phyloP scores from a whole-genome alignment of 2,888 invertebrate species.

The Pyrochroa serraticornis region DNA sequence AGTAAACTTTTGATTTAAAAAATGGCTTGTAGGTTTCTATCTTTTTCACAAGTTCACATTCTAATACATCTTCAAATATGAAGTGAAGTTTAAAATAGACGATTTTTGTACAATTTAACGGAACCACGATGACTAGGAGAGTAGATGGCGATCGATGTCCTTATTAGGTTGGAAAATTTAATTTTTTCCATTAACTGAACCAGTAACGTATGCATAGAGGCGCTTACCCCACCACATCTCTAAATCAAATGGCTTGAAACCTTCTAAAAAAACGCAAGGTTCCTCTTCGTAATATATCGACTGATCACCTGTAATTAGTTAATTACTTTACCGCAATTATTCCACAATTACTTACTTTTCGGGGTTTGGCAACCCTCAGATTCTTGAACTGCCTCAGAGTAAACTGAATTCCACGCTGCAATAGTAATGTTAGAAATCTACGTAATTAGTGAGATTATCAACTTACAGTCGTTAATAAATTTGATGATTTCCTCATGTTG shows the following conservation, averaged over 20 bases:
- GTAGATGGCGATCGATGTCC: slow-evolving; percentile 2
- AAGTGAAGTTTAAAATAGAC: too few relatives aligned
- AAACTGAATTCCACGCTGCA: slow-evolving; percentile 69
- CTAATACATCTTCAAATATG: too few relatives aligned
- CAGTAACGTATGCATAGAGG: slow-evolving; percentile 83
- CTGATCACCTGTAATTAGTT: slow-evolving; percentile 53
- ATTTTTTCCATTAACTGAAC: slow-evolving; percentile 61
- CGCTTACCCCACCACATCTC: slow-evolving; percentile 92
- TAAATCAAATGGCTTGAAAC: slow-evolving; percentile 89
- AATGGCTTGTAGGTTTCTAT: too few relatives aligned
- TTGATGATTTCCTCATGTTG: slow-evolving; percentile 88
- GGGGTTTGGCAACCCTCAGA: slow-evolving; percentile 64
- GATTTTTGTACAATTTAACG: slow-evolving; percentile 1
- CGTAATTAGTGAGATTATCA: neutral
- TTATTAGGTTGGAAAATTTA: slow-evolving; percentile 41
- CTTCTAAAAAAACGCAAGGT: slow-evolving; percentile 64
- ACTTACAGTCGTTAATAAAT: slow-evolving; percentile 85
- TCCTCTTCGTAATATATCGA: slow-evolving; percentile 73
- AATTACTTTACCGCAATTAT: neutral
- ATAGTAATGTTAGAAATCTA: slow-evolving; percentile 23
- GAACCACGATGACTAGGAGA: neutral
- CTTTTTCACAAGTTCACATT: too few relatives aligned
- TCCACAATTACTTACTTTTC: slow-evolving; percentile 7
- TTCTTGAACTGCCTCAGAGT: slow-evolving; percentile 53
- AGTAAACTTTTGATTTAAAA: neutral